Conservation (phyloP, 1,140 invertebrate genomes). For the Diplogasteroides magnus region DNA sequence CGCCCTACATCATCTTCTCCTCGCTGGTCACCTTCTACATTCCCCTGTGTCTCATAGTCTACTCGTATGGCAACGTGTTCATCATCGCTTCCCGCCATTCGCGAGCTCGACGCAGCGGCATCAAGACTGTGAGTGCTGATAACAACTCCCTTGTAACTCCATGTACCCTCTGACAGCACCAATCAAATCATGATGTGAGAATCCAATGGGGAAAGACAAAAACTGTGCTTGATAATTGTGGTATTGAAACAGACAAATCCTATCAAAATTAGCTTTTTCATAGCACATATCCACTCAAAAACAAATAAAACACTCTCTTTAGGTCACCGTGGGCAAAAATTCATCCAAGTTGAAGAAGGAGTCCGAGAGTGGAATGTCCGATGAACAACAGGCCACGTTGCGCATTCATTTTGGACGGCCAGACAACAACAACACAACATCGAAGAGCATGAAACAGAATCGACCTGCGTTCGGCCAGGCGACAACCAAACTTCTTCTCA, state of each 20-base stretch:
- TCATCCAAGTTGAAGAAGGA: constrained; percentile 18
- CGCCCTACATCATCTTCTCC: constrained; percentile 48
- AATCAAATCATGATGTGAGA: too few relatives aligned
- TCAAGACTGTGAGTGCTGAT: constrained; percentile 45
- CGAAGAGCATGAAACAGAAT: constrained; percentile 9
- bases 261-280: too few relatives aligned
- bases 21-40: constrained; percentile 55
- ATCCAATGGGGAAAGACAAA: too few relatives aligned
- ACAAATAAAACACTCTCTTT: constrained; percentile 3
- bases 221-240: too few relatives aligned
- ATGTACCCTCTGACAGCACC: too few relatives aligned
- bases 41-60: constrained; percentile 50
- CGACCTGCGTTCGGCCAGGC: constrained; percentile 12
- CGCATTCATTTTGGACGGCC: constrained; percentile 52
- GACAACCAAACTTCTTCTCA: constrained; percentile 22
- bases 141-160: too few relatives aligned
- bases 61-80: constrained; percentile 53
- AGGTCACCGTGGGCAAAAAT: constrained; percentile 4
- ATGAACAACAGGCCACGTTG: constrained; percentile 41
- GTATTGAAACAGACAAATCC: too few relatives aligned
- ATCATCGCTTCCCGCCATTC: constrained; percentile 54
- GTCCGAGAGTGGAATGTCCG: constrained; percentile 25
- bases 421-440: constrained; percentile 16
- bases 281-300: too few relatives aligned
- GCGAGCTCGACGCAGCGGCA: constrained; percentile 44